Base-by-base conservation (phyloP, 2,113 vertebrate genomes). In the Chloropsis hardwickii region DNA sequence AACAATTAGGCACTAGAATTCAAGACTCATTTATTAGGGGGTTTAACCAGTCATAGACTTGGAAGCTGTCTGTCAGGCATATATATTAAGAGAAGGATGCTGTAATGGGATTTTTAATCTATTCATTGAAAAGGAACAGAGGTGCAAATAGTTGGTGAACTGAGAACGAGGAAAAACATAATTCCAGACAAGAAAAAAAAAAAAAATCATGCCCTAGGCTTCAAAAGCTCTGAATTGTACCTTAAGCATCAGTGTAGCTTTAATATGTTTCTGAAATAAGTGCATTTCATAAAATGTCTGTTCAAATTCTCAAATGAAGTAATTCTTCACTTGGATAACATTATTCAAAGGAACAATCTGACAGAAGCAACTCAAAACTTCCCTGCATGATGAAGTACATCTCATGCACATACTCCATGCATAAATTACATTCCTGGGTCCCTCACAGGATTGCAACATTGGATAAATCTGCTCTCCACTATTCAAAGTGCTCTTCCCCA, bases 311-410 rank as follows among this genome's bases (percentile, higher is more conserved):
- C 57, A 73, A 82, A 88, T 64, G 3, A 92, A 92, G 44, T 74
- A 51, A 25, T 80, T 56, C 74, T 71, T 95, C 56, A 40, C 47
- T 77, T 10, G 1, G 28, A 77, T 54, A 83, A 23, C 54, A 69
- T 51, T 81, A 81, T 51, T 93, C 66, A 90, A 76, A 85, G 18
- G 40, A 93, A 69, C 20, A 61, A 40, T 48, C 66, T 79, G 48
- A 90, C 27, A 71, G 50, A 73, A 91, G 20, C 0, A 17, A 80
- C 56, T 47, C 29, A 48, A 44, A 87, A 57, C 16, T 51, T 44
- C 17, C 48, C 81, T 76, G 37, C 19, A 14, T 28, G 27, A 71
- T 87, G 39, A 78, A 94, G 27, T 53, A 62, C 21, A 56, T 54
- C 17, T 81, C 47, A 51, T 18, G 37, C 1, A 0, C 64, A 57